These are phyloP conservation scores for Pycnomerus fuliginosus DNA, from an alignment of 2,888 invertebrate species.

Conservation along the genomic window DNA sequence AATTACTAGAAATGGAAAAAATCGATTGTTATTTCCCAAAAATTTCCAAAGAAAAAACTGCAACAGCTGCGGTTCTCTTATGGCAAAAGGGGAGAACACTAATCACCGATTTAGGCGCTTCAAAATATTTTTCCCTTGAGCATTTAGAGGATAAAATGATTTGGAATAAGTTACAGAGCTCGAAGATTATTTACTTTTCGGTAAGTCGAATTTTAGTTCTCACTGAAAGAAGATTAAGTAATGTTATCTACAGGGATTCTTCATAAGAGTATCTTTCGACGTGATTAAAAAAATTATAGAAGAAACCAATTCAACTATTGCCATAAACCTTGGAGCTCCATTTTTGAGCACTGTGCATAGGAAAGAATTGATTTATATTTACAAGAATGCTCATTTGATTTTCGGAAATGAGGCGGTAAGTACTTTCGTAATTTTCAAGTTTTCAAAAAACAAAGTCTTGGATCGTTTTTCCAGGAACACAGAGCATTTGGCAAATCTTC, in stretches of 20 bases:
- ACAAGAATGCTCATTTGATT: conserved; percentile 29
- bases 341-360: conserved; percentile 28
- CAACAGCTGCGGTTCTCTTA: conserved; percentile 33
- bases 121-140: conserved; percentile 22
- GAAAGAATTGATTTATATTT: conserved; percentile 28
- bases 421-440: neutral
- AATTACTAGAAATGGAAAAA: conserved; percentile 21
- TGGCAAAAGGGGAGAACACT: conserved; percentile 30
- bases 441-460: neutral
- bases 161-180: too few species aligned
- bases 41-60: conserved; percentile 24
- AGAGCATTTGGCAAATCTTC: conserved; percentile 25
- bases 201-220: neutral
- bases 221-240: neutral
- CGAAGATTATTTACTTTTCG: too few species aligned
- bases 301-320: conserved; percentile 27
- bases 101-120: conserved; percentile 35
- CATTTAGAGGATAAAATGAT: conserved; percentile 14
- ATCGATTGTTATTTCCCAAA: conserved; percentile 25
- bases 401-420: conserved; percentile 39
- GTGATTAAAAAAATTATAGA: conserved; percentile 25
- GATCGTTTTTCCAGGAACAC: conserved; percentile 32
- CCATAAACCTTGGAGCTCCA: conserved; percentile 36
- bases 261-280: conserved; percentile 30
- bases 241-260: conserved; percentile 31